Base-by-base conservation (phyloP, 2,888 invertebrate genomes). In the Julus scanicus region DNA sequence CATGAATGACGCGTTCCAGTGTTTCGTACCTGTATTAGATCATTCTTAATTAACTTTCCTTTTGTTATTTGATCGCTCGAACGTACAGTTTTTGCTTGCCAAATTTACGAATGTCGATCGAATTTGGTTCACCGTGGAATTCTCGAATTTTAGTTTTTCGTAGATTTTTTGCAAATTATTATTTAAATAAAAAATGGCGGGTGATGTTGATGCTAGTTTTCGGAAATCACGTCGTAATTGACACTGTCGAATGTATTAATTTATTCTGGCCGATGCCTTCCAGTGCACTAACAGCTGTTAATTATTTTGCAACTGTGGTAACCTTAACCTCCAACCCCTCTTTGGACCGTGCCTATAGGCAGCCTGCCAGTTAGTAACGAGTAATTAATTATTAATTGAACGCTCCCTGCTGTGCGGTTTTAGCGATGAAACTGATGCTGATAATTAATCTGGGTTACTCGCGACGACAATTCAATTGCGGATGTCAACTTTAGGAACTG, bases 291-390 rank as follows among this genome's bases (percentile, higher is more conserved):
- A 29, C 71, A 71, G 71, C 71, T 71, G 71, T 71, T 71, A 63
- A 11, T 29, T 29, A 29, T 63, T 63, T 63, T 71, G 71, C 71
- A 29, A 29, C 11, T n/a, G 17, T n/a, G 8, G 29, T 71, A 71
- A 71, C 71, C 71, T 71, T 71, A 8, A 71, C 71, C 71, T 71
- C 29, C n/a, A 71, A 71, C 71, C 71, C 29, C 71, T 44, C 9
- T 29, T 29, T 71, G 71, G 29, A 71, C 71, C 71, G 71, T 71
- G 71, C 71, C 63, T 20, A n/a, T n/a, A 8, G 63, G 63, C 63
- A 63, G 63, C 11, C 53, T 53, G 15, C 15, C 5, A 44, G 6
- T 44, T 44, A 44, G 2, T 44, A 8, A 44, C 44, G 53, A 53
- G 13, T 53, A 53, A 53, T 53, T 53, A 15, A 15, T 53, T 53